Conservation (phyloP, 2,888 invertebrate genomes). For the Brachyptera risi region DNA sequence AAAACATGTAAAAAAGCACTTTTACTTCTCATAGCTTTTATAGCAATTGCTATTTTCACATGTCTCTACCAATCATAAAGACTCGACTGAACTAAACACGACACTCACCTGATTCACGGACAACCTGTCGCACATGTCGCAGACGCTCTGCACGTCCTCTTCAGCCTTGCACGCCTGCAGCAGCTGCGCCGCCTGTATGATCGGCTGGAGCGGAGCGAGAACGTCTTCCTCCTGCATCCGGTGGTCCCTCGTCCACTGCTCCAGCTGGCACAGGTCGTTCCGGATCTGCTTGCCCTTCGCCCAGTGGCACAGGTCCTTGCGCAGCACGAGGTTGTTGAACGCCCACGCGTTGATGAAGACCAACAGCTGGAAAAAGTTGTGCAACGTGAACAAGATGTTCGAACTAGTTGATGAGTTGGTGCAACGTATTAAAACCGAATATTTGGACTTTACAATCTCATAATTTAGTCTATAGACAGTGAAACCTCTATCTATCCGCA, state of each 20-base stretch:
- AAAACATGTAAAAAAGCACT: no score
- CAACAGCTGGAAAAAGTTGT: slow-evolving; percentile 57
- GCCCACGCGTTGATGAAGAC: slow-evolving; percentile 94
- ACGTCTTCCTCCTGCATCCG: slow-evolving; percentile 58
- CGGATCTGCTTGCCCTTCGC: slow-evolving; percentile 95
- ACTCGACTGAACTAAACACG: not conserved
- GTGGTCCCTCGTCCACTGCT: slow-evolving; percentile 90
- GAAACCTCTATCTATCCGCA: no score
- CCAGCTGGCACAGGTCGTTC: slow-evolving; percentile 89
- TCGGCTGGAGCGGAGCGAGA: slow-evolving; percentile 74
- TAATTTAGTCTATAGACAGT: no score
- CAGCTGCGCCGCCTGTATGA: slow-evolving; percentile 92
- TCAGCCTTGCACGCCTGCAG: slow-evolving; percentile 92
- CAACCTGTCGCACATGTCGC: slow-evolving; percentile 88
- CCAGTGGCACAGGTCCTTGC: slow-evolving; percentile 97
- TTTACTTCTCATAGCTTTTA: no score
- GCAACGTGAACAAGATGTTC: no score
- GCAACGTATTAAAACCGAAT: no score
- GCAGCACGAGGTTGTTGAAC: slow-evolving; percentile 86
- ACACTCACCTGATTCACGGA: slow-evolving; percentile 71
- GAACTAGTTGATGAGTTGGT: no score
- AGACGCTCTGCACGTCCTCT: slow-evolving; percentile 86
- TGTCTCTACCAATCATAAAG: no score
- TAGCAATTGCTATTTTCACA: no score
- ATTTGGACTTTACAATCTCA: no score